Base-by-base conservation (phyloP, 2,888 invertebrate genomes). In the Sarcophaga caerulescens region DNA sequence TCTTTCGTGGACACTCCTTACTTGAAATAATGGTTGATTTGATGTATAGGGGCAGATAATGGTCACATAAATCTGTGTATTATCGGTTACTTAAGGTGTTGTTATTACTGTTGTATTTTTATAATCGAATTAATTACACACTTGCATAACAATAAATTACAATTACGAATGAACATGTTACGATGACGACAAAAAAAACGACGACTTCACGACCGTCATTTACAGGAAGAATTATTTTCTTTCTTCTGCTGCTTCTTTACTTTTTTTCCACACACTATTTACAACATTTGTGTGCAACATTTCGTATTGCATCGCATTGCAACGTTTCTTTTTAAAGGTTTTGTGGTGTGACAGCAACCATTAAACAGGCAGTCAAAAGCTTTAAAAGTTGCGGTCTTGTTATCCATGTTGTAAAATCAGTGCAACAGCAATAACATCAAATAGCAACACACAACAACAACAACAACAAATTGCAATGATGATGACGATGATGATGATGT, bases 121-220 rank as follows among this genome's bases (percentile, higher is more conserved):
- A 85, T 87, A 87, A 84, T 79, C 84, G 87, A 87, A 87, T 87
- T 84, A 87, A 87, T 87, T 84, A 87, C 87, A 87, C 84, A 85
- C 87, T 87, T 87, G 87, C 87, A 87, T 87, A 85, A 87, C 85
- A 87, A 87, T 82, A 87, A 87, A 87, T 87, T 82, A 87, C 87
- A 86, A 86, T 84, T 86, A 86, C 81, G 84, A 81, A 81, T 84
- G 81, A 86, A 75, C 86, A 86, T 86, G 84, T 84, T 84, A 78
- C 52, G 52, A 52, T 52, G 52, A 52, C 52, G 52, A 52, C 52
- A 17, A 35, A 8, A 35, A 81, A 14, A 17, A 52, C 17, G 17
- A 81, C 3, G 17, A 52, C 17, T 3, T 17, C 52, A 14, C 52
- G 35, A 35, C 5, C 81, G 81, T 84, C 86, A 84, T 81, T 52